These are phyloP conservation scores for Pangasius macronema DNA, from an alignment of 2,797 vertebrate species.

Conservation along the genomic window DNA sequence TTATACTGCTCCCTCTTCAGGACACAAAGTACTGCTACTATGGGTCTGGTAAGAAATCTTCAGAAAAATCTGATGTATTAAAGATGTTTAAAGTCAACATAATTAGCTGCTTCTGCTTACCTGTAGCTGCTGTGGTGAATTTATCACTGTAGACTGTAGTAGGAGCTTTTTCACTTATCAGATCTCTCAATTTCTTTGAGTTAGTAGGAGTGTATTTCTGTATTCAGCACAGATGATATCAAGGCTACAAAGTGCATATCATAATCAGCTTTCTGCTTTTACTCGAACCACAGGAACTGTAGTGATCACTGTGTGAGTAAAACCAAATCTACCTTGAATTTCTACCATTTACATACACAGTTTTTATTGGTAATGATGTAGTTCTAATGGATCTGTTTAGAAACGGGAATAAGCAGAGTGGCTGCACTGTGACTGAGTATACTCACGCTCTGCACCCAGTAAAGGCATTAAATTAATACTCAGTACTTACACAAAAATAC, in stretches of 20 bases:
- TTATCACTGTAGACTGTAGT: not conserved
- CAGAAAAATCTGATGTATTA: not conserved
- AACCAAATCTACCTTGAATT: not conserved
- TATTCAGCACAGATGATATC: not conserved
- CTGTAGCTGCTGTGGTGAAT: not conserved
- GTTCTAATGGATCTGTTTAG: not conserved
- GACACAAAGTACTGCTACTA: not conserved
- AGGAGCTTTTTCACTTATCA: not conserved
- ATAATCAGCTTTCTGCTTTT: not conserved
- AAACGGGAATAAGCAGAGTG: not conserved
- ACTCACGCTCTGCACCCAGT: not conserved
- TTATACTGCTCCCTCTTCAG: slow-evolving; percentile 22
- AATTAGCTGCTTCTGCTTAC: not conserved
- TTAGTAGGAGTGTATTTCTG: not conserved
- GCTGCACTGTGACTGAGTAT: not conserved
- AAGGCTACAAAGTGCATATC: not conserved
- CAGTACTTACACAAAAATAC: not conserved
- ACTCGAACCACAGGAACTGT: too few species aligned
- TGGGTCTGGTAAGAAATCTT: not conserved
- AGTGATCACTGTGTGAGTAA: too few species aligned
- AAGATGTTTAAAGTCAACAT: not conserved
- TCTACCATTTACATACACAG: not conserved
- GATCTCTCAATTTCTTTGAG: not conserved
- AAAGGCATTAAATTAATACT: not conserved
- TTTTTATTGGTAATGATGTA: not conserved